These are phyloP conservation scores for Pseudobourletiella spinata DNA, from an alignment of 1,140 invertebrate species.

Conservation along the genomic window DNA sequence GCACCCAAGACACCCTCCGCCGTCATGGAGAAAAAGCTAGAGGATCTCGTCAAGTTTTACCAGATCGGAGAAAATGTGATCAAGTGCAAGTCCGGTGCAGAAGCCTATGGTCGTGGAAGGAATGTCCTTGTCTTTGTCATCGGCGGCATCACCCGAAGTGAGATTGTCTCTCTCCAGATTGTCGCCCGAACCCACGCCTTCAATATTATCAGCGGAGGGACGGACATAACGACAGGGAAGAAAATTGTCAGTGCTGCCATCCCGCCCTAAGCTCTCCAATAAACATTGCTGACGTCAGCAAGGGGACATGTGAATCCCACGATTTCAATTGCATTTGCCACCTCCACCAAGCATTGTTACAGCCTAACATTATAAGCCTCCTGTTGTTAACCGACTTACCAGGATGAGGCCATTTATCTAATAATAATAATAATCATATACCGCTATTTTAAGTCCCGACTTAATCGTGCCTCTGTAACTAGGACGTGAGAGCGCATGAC, in stretches of 20 bases:
- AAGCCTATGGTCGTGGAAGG: conserved; percentile 25
- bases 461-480: too few species aligned
- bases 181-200: conserved; percentile 23
- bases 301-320: too few species aligned
- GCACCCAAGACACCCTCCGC: conserved; percentile 23
- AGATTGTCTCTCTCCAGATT: conserved; percentile 30
- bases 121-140: conserved; percentile 33
- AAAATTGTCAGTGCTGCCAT: conserved; percentile 25
- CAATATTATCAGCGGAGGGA: conserved; percentile 34
- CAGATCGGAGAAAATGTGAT: conserved; percentile 17
- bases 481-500: too few species aligned
- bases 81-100: conserved; percentile 18
- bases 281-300: too few species aligned
- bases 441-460: too few species aligned
- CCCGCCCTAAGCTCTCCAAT: neutral
- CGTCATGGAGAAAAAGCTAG: conserved; percentile 27
- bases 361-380: too few species aligned
- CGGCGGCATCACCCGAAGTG: conserved; percentile 29
- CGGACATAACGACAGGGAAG: conserved; percentile 33
- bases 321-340: too few species aligned
- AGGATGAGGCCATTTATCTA: too few species aligned
- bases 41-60: conserved; percentile 30
- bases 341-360: too few species aligned
- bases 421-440: too few species aligned
- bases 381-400: too few species aligned